A percentile compares a stretch with the other conserved stretches of the same genome.
Evolutionary conservation across 2,888 invertebrate genomes (phyloP).

Genomic region (Sesia bembeciformis): DNA sequence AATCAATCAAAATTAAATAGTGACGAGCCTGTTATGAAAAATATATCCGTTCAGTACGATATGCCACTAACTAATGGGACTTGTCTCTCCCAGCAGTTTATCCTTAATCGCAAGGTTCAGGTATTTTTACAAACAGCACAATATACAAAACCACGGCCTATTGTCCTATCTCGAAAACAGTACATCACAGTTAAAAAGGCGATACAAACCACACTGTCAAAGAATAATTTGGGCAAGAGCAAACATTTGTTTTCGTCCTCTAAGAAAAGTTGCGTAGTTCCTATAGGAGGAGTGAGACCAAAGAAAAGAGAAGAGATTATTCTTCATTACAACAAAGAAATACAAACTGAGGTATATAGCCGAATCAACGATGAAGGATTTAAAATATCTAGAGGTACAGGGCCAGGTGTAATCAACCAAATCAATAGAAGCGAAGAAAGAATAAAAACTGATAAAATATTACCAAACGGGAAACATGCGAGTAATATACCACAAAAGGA

Average conservation of each 20-base stretch:
- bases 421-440: no score
- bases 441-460: no score
- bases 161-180: constrained; percentile 41
- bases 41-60: not conserved
- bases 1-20: no score
- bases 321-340: constrained; percentile 10
- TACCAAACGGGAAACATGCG: no score
- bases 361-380: no score
- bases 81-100: constrained; percentile 12
- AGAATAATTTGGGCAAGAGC: not conserved
- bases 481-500: no score
- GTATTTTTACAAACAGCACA: constrained; percentile 38
- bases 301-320: constrained; percentile 10
- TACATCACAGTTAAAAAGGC: constrained; percentile 46
- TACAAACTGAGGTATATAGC: constrained; percentile 15
- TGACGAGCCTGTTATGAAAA: no score
- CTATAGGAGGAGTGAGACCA: not conserved
- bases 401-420: no score
- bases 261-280: not conserved
- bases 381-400: no score
- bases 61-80: not conserved
- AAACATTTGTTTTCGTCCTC: not conserved
- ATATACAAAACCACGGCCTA: constrained; percentile 35
- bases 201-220: constrained; percentile 17
- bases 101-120: constrained; percentile 36